Conservation (phyloP, 2,113 vertebrate species). For the Regulus satrapa region DNA sequence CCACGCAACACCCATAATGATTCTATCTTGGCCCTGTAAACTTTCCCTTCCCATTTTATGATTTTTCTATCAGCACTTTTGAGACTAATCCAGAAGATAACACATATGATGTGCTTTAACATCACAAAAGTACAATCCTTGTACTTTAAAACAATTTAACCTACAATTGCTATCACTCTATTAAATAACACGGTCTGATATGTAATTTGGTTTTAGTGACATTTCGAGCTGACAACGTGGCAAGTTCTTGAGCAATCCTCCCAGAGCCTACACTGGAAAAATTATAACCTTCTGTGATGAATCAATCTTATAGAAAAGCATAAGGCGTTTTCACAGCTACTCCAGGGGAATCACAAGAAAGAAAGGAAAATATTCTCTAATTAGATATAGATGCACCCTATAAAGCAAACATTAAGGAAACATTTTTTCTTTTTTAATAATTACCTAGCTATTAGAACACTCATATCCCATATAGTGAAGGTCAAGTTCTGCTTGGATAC, state of each 20-base stretch:
- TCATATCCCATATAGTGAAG: background rate
- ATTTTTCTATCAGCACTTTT: background rate
- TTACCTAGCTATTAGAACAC: background rate
- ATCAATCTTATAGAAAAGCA: background rate
- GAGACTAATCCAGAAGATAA: background rate
- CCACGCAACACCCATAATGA: background rate
- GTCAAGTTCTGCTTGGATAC: background rate
- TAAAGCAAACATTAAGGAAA: background rate
- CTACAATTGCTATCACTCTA: background rate
- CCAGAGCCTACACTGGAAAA: background rate
- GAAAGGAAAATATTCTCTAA: background rate
- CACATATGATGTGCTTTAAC: background rate
- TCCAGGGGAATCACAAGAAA: background rate
- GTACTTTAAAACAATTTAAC: background rate
- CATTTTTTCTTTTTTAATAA: background rate
- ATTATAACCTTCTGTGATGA: background rate
- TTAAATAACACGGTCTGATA: background rate
- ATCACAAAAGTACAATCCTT: background rate
- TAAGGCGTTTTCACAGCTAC: background rate
- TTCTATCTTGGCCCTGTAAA: background rate
- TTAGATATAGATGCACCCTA: background rate
- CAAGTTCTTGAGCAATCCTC: accelerated
- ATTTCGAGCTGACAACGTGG: background rate
- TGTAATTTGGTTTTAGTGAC: background rate
- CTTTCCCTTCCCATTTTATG: background rate